Conservation (phyloP, 2,888 invertebrate species). For the Perizoma affinitatum region DNA sequence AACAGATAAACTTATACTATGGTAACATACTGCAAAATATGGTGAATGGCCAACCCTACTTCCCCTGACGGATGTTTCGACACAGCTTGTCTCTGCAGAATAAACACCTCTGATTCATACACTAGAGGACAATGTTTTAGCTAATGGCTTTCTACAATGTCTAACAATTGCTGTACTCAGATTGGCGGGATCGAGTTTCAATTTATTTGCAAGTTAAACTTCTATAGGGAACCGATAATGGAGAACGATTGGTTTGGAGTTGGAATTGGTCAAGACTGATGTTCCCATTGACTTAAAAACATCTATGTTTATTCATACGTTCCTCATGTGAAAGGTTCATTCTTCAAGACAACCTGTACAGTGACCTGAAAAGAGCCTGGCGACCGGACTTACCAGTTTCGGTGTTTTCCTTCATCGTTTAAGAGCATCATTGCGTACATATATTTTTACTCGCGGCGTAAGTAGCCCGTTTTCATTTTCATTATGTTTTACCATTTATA, state of each 20-base stretch:
- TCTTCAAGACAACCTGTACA: too few species aligned
- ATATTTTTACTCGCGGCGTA: too few species aligned
- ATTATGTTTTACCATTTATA: too few species aligned
- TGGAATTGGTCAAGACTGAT: neutral
- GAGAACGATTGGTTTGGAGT: slow-evolving; percentile 10
- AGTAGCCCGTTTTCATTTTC: too few species aligned
- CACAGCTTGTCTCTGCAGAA: slow-evolving; percentile 61
- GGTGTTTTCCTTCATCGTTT: too few species aligned
- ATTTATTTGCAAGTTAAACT: slow-evolving; percentile 30
- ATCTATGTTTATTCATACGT: too few species aligned
- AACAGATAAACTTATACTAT: too few species aligned
- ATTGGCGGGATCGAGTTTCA: slow-evolving; percentile 37
- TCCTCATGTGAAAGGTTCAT: too few species aligned
- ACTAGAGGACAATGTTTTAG: slow-evolving; percentile 54
- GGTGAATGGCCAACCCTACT: slow-evolving; percentile 32
- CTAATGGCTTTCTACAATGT: slow-evolving; percentile 62
- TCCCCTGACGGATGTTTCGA: slow-evolving; percentile 67
- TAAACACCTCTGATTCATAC: slow-evolving; percentile 74
- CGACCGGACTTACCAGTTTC: too few species aligned
- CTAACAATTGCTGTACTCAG: slow-evolving; percentile 40
- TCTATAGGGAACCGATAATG: slow-evolving; percentile 22
- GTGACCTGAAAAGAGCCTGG: too few species aligned
- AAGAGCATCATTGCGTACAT: too few species aligned
- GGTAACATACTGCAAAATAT: neutral
- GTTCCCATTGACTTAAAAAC: too few species aligned